Evolutionary conservation across 2,113 vertebrate genomes (phyloP).

Genomic region (Chloropsis cyanopogon): DNA sequence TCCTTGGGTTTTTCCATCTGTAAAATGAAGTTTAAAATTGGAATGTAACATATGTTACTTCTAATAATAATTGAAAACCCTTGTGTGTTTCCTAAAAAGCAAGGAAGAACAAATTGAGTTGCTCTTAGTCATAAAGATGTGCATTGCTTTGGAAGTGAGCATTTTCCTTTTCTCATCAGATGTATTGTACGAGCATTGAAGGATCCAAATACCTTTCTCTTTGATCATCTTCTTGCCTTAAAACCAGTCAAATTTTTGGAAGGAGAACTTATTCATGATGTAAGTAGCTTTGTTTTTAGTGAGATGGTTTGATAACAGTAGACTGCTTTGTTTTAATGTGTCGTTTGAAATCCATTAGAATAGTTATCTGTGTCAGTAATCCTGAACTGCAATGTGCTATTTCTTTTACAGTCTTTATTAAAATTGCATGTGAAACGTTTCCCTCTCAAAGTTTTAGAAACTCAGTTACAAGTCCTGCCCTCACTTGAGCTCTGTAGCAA

Average conservation of each 20-base stretch:
- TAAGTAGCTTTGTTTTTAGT: slow-evolving; percentile 74
- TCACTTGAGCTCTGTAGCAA: background rate
- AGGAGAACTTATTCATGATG: slow-evolving; percentile 97
- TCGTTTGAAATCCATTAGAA: background rate
- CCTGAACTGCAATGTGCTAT: background rate
- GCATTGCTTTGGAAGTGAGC: background rate
- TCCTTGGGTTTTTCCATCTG: background rate
- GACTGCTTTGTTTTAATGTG: background rate
- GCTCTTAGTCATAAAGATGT: background rate
- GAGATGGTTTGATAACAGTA: background rate
- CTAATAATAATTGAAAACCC: background rate
- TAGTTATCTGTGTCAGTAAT: background rate
- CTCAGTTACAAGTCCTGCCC: background rate
- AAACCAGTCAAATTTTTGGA: slow-evolving; percentile 98
- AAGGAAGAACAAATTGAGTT: background rate
- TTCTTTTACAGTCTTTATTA: background rate
- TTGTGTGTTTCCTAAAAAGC: background rate
- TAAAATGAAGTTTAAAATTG: background rate
- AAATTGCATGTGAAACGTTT: background rate
- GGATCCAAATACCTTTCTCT: slow-evolving; percentile 93
- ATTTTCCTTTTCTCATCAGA: slow-evolving; percentile 67
- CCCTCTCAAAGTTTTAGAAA: background rate
- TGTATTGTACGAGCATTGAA: slow-evolving; percentile 95
- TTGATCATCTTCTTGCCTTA: slow-evolving; percentile 95
- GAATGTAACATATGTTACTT: background rate